These are phyloP conservation scores for Palloptera scutellata DNA, from an alignment of 2,888 invertebrate species.

Conservation along the genomic window DNA sequence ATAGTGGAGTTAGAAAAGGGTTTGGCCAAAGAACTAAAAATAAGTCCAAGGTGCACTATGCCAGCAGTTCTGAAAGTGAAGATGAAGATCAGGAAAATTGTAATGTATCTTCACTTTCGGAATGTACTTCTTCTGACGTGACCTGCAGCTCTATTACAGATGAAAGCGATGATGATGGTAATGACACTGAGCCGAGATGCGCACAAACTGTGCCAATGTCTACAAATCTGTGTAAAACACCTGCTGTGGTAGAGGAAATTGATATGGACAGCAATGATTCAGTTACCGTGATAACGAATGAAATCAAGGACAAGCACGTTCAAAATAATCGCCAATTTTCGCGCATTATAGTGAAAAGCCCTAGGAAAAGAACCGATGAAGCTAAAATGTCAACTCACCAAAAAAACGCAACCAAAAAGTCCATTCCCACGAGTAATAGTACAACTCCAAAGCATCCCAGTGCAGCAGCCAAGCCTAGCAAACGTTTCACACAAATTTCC, in stretches of 20 bases:
- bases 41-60: neutral
- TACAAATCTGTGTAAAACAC: constrained; percentile 35
- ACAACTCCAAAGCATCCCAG: neutral
- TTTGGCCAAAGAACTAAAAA: neutral
- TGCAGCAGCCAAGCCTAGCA: neutral
- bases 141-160: neutral
- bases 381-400: constrained; percentile 14
- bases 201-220: constrained; percentile 14
- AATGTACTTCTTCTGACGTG: too few species aligned
- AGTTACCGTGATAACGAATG: constrained; percentile 36
- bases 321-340: constrained; percentile 44
- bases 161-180: too few species aligned
- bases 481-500: constrained; percentile 54
- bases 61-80: constrained; percentile 10
- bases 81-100: neutral
- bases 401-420: constrained; percentile 21
- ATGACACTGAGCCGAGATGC: constrained; percentile 12
- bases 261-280: constrained; percentile 50
- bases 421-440: constrained; percentile 12
- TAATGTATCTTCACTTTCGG: too few species aligned
- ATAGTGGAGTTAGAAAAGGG: neutral
- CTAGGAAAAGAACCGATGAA: constrained; percentile 8
- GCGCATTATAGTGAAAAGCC: constrained; percentile 36
- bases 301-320: constrained; percentile 40
- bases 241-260: constrained; percentile 49